Percentiles rank a stretch among this genome's conserved stretches.
These are phyloP conservation scores for Pachypanchax playfairii DNA, from an alignment of 2,113 vertebrate species.

Conservation along the genomic window DNA sequence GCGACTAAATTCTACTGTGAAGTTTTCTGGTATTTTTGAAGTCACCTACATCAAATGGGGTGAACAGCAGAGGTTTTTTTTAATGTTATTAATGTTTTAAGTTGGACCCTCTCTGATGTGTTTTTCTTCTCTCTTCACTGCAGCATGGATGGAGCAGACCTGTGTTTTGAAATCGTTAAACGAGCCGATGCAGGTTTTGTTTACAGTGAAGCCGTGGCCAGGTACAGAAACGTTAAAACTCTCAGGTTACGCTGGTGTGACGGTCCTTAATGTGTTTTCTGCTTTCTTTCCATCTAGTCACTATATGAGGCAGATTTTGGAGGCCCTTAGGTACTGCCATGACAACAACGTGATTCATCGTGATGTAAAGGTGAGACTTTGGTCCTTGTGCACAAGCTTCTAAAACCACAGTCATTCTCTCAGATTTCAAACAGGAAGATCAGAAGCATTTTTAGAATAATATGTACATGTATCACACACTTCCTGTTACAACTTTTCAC, in stretches of 20 bases:
- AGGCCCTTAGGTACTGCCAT: constrained; percentile 95
- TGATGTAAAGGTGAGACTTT: constrained; percentile 92
- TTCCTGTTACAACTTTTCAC: too few species aligned
- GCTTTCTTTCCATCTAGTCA: constrained; percentile 76
- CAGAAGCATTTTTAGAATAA: too few species aligned
- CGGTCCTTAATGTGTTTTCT: constrained; percentile 1
- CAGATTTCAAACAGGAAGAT: too few species aligned
- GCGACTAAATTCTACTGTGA: too few species aligned
- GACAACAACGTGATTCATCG: constrained; percentile 98
- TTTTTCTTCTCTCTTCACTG: neutral
- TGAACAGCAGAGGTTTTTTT: too few species aligned
- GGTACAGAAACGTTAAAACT: constrained; percentile 70
- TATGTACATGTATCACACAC: too few species aligned
- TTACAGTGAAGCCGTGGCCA: constrained; percentile 96
- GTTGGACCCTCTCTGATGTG: neutral
- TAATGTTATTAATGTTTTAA: too few species aligned
- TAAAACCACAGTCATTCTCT: too few species aligned
- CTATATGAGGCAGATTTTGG: constrained; percentile 97
- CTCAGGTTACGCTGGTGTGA: neutral
- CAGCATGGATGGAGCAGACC: constrained; percentile 95
- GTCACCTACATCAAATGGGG: too few species aligned
- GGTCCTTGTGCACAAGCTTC: too few species aligned
- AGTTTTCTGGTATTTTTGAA: too few species aligned
- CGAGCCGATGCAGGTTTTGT: constrained; percentile 94
- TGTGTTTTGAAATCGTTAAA: constrained; percentile 96